Evolutionary conservation across 1,140 invertebrate genomes (phyloP), one percentile per base, ranked within the genome.

Genomic region (Idris sp.): DNA sequence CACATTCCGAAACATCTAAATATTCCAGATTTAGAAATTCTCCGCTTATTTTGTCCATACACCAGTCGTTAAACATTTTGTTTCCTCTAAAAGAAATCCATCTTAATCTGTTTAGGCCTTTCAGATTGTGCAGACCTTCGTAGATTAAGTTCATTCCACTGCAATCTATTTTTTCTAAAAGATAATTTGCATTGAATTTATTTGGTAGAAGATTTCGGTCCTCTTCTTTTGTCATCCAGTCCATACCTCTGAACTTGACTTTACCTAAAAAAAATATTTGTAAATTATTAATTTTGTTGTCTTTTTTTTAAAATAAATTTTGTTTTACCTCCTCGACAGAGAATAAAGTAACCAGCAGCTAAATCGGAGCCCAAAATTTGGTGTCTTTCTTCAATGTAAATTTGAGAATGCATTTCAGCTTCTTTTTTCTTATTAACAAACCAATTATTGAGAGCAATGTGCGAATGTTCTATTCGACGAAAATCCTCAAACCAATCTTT

Each of bases 11-110:
- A 1, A 96, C 77, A 84, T 96, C 93, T 4, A 96, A 83, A 65
- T 93, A 90, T 78, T 95, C 89, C 13, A 96, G 78, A 9, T 83
- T 87, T 9, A 90, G 82, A 61, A 90, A 91, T n/a, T 90, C 83
- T 26, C 88, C 84, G 18, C 88, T 82, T 16, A 95, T 83, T 62
- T 89, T 88, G 80, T 93, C 92, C 41, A 96, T 65, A 59, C 89
- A 91, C 93, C 93, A 96, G 80, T 96, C 94, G 86, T 96, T 91
- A 46, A 96, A 87, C 30, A 88, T 74, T 35, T 82, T 74, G 68
- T 92, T 92, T 43, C 90, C 88, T 69, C 85, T 88, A 16, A 96
- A 86, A 65, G 89, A 92, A 0, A 94, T 76, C 85, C 91, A 91
- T 77, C 90, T 91, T 0, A 96, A 67, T 33, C 89, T 81, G 16